Evolutionary conservation across 1,140 invertebrate genomes (phyloP), one percentile per base, ranked within the genome.

Genomic region (Aphelenchoides avenae): DNA sequence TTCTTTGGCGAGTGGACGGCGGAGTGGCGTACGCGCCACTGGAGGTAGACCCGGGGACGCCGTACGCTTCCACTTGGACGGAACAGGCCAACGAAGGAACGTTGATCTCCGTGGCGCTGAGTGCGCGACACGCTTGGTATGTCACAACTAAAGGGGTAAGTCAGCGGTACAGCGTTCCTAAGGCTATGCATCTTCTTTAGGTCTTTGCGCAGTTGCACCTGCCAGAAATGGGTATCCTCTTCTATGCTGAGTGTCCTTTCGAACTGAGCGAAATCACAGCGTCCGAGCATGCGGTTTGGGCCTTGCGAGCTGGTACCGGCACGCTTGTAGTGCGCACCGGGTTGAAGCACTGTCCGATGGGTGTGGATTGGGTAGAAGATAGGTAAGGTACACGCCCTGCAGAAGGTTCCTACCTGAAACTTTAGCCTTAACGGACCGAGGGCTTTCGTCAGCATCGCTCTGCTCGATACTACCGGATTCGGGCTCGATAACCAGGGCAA

Each of bases 191-290:
- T 20, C 13, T 62, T 5, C 44, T 69, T 20, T 9, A 64, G 62
- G 51, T 65, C n/a, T 66, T 34, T 33, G 66, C 70, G 20, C 64
- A 66, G 46, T 64, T 66, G 64, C 42, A 61, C 15, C 47, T 66
- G 3, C 64, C 64, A 15, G 60, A 70, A n/a, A 61, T 72, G 64
- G 64, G 64, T 9, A 66, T 66, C n/a, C 44, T 72, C 9, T 68
- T 47, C 31, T 26, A 60, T 15, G 46, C 64, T 13, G 68, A 52
- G 52, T 69, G 55, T 27, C 42, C 63, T 18, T 43, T 33, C 31
- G 13, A 37, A 15, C 11, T 66, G 18, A 18, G 27, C 13, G 43
- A 66, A 50, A 40, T 66, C 11, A 52, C 66, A n/a, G 66, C 64
- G 5, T 40, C 65, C 7, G 64, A 66, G 26, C 33, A 52, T 5